Evolutionary conservation across 2,888 invertebrate genomes (phyloP), one percentile per base, ranked within the genome.

Genomic region (Aleiodes alternator): DNA sequence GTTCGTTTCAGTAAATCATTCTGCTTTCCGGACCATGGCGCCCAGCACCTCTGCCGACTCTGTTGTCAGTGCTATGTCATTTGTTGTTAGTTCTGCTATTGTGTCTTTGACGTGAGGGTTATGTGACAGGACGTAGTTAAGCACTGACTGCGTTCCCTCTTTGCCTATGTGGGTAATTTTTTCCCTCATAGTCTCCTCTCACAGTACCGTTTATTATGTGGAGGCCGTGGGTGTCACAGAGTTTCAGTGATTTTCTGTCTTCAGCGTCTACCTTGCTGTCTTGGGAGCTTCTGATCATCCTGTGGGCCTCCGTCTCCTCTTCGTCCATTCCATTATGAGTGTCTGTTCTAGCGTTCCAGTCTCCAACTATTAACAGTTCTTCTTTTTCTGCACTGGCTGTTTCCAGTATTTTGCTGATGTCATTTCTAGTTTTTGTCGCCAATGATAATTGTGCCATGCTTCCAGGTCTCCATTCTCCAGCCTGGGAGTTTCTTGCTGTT

Each of bases 271-370:
- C 12, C 50, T 4, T 51, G 12, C 34, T 69, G 57, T 72, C 76
- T 57, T 73, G 16, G 29, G 61, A 70, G 29, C 48, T 6, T 56
- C 66, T 75, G 23, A 43, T 69, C n/a, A 66, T 48, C 3, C 61
- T 70, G 4, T 71, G 23, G 1, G 56, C 57, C 2, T 53, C 50
- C 5, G 12, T 56, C 34, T 77, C 73, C 9, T 76, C 16, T 16
- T 53, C 57, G 0, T 51, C 57, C n/a, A 57, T 51, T 14, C 61
- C 71, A 4, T 51, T 61, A 8, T 31, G 16, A n/a, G 57, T 38
- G 9, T 73, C 75, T n/a, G 29, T 56, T 50, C 79, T 71, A 12
- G 76, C 76, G 29, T 76, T 79, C 9, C 76, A 61, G 29, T 80
- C 73, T 14, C 75, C 76, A 6, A 71, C 50, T 14, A 73, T 50